phyloP scores from a whole-genome alignment of 2,113 vertebrate genomes.

The Cygnus atratus region DNA sequence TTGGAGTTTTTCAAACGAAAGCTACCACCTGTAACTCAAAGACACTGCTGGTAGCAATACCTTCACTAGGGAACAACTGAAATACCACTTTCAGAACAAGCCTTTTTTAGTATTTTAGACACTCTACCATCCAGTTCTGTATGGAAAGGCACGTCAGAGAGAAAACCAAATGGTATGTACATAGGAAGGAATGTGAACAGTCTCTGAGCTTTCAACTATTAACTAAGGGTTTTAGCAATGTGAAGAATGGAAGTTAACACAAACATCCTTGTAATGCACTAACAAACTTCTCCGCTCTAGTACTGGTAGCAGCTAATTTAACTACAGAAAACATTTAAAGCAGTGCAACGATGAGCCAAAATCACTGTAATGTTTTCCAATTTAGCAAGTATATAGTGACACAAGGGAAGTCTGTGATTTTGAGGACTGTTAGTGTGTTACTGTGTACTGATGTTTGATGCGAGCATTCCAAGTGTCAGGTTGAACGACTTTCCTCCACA shows the following conservation, averaged over 20 bases:
- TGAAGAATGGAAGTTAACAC: neutral
- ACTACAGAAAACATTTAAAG: neutral
- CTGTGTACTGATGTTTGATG: neutral
- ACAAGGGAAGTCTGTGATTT: neutral
- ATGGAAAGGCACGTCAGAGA: neutral
- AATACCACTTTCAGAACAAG: neutral
- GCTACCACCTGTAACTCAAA: neutral
- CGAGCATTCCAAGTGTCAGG: neutral
- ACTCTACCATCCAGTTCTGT: neutral
- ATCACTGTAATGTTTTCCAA: neutral
- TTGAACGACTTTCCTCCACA: neutral
- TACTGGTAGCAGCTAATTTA: neutral
- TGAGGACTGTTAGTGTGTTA: neutral
- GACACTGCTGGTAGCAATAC: neutral
- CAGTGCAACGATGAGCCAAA: neutral
- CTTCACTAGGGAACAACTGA: neutral
- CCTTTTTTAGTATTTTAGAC: conserved; percentile 1
- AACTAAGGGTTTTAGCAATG: neutral
- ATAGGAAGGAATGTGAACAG: neutral
- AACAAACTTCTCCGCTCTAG: neutral
- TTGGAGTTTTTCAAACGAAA: neutral
- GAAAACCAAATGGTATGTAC: neutral
- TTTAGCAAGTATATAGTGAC: neutral
- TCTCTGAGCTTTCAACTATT: neutral
- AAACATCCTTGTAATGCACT: neutral